These are phyloP conservation scores for Leptodactylus fuscus DNA, from an alignment of 2,113 vertebrate genomes.

Conservation along the genomic window DNA sequence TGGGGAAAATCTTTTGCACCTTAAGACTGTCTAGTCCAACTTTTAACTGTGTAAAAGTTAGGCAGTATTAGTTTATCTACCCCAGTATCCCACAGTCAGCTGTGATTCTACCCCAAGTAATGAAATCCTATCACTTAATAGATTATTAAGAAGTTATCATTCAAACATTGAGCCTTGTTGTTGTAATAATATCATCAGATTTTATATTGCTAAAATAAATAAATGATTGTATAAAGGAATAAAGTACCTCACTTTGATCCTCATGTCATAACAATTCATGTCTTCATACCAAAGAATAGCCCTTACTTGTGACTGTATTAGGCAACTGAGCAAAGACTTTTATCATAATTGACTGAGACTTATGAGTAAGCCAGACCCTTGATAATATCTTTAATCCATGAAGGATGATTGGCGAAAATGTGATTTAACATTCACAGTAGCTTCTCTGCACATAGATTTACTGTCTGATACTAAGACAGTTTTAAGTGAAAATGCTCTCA, in stretches of 20 bases:
- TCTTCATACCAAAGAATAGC: not conserved
- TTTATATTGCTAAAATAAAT: not conserved
- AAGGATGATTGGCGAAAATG: slow-evolving; percentile 56
- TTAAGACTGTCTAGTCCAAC: no score
- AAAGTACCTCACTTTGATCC: not conserved
- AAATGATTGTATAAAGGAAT: no score
- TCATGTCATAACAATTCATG: not conserved
- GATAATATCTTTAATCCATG: slow-evolving; percentile 56
- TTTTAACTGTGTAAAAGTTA: no score
- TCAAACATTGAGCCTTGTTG: no score
- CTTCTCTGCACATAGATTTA: slow-evolving; percentile 60
- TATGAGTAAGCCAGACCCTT: slow-evolving; percentile 42
- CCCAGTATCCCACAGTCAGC: no score
- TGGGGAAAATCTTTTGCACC: no score
- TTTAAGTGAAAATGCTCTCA: slow-evolving; percentile 53
- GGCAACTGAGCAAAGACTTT: slow-evolving; percentile 47
- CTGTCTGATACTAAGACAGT: slow-evolving; percentile 53
- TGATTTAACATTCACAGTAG: slow-evolving; percentile 40
- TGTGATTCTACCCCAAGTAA: no score
- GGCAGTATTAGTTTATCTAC: no score
- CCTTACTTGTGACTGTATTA: slow-evolving; percentile 23
- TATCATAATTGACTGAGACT: slow-evolving; percentile 56
- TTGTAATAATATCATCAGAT: not conserved
- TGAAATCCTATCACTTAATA: no score
- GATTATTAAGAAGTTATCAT: no score